Percentiles rank a stretch among this genome's conserved stretches.
Evolutionary conservation across 2,113 vertebrate genomes (phyloP).

Genomic region (Romanogobio albipinnatus): DNA sequence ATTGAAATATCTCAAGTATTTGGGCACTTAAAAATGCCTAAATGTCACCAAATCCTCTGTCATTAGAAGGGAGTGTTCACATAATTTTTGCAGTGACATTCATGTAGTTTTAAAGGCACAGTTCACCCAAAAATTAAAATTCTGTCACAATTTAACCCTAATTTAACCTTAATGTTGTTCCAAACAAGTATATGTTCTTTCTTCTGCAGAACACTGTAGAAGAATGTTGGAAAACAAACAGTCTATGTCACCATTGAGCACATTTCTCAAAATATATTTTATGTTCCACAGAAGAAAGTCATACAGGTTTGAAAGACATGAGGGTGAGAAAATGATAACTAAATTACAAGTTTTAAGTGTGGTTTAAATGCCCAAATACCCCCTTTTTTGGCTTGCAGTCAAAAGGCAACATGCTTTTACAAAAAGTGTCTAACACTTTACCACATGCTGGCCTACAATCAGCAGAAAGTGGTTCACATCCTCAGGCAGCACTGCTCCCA

Average conservation of each 20-base stretch:
- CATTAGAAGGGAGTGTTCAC: neutral
- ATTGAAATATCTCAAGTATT: neutral
- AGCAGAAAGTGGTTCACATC: slow-evolving; percentile 6
- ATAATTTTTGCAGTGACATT: neutral
- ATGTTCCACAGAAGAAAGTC: too few species aligned
- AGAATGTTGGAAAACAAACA: neutral
- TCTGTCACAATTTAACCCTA: neutral
- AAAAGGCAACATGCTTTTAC: neutral
- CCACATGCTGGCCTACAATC: slow-evolving; percentile 1
- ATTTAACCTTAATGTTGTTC: neutral
- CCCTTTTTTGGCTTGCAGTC: neutral
- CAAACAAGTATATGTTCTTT: neutral
- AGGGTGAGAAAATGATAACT: too few species aligned
- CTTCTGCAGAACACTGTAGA: too few species aligned
- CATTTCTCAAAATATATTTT: too few species aligned
- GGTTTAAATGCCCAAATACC: neutral
- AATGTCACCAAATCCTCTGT: neutral
- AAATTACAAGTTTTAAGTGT: neutral
- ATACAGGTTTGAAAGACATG: too few species aligned
- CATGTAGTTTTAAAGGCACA: neutral
- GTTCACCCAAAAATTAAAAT: neutral
- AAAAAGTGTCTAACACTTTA: neutral
- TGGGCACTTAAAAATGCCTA: neutral
- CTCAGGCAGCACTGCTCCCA: slow-evolving; percentile 32
- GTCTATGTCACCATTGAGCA: neutral